phyloP scores from a whole-genome alignment of 1,140 invertebrate species.

The Ceratitis capitata region DNA sequence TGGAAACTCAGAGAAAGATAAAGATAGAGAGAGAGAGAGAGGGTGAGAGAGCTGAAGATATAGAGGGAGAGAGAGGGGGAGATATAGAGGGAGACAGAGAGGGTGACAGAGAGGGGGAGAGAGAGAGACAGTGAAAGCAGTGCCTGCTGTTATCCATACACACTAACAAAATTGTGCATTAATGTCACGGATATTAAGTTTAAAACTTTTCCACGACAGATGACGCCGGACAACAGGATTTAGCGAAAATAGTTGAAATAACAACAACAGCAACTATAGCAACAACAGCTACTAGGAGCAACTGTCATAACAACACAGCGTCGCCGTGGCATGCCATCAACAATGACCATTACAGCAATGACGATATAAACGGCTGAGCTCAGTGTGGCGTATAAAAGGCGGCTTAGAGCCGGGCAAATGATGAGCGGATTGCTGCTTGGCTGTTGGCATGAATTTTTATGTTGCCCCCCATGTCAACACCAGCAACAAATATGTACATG shows the following conservation, averaged over 20 bases:
- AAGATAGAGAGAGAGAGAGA: no score
- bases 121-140: not conserved
- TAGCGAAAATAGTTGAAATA: not conserved
- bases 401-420: constrained; percentile 3
- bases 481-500: not conserved
- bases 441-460: not conserved
- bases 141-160: not conserved
- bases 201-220: constrained; percentile 7
- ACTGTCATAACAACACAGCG: not conserved
- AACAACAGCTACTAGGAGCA: not conserved
- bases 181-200: constrained; percentile 21
- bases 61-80: no score
- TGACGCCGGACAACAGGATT: constrained; percentile 30
- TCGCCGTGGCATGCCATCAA: not conserved
- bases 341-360: not conserved
- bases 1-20: no score
- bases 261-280: not conserved
- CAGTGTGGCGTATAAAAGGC: constrained; percentile 9
- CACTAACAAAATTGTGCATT: constrained; percentile 1
- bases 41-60: no score
- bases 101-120: no score
- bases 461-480: not conserved
- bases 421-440: not conserved
- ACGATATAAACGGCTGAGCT: not conserved
- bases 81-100: no score